Evolutionary conservation across 2,888 invertebrate genomes (phyloP), one percentile per base, ranked within the genome.

Genomic region (Horisme vitalbata): DNA sequence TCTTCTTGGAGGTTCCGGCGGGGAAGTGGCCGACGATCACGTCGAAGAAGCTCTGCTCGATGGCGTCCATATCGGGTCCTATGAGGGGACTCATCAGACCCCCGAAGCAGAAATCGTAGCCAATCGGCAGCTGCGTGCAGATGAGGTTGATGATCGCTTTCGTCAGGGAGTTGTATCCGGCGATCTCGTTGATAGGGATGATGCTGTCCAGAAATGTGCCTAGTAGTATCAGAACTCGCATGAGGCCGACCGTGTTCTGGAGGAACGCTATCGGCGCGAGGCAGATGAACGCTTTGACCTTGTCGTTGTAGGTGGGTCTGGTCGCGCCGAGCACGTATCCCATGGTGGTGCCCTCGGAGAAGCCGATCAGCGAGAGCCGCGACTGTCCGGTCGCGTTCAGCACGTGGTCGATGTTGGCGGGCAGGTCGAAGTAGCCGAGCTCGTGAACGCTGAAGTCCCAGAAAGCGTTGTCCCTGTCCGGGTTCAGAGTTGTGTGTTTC

Each of bases 391-490:
- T 93, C 1, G 49, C 28, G 0, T 57, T 36, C 5, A 75, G 32
- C 4, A 75, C 48, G 12, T 51, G 63, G 36, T 79, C 75, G 2
- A 78, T 91, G 73, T 90, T 91, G 0, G 93, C 91, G 1, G 94
- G 92, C 0, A 95, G 53, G 67, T 96, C 95, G 60, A 90, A 90
- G 8, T 73, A 55, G 0, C 93, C 95, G 66, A 93, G 91, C 66
- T 95, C 93, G 66, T 94, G 92, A 81, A 89, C 23, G 30, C 56
- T 52, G 52, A 21, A 63, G 15, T 61, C 34, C 93, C 93, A 93
- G 62, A 88, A 93, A 26, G 79, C 61, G 0, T 55, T 24, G 32
- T 90, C 80, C 5, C 12, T 55, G 0, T 61, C 50, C 1, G 58
- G 60, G n/a, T 61, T 27, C 57, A n/a, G 81, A 57, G 43, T 79